phyloP scores from a whole-genome alignment of 2,113 vertebrate species.

The Heterocephalus glaber region DNA sequence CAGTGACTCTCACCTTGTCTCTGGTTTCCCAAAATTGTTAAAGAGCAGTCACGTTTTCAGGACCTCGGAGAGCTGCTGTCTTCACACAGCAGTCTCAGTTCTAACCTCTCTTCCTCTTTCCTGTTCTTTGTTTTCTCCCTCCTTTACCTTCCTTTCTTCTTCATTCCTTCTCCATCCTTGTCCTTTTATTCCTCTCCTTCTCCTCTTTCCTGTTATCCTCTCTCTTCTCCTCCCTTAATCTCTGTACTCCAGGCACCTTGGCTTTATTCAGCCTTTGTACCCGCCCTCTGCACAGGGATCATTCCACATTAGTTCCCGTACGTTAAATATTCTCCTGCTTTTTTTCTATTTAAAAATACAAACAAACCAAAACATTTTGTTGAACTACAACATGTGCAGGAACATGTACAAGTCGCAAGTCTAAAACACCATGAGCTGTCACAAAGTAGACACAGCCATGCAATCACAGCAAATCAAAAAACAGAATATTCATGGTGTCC shows the following conservation, averaged over 20 bases:
- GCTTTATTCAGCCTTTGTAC: background rate
- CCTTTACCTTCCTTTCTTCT: background rate
- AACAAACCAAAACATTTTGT: background rate
- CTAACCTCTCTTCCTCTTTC: background rate
- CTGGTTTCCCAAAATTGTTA: background rate
- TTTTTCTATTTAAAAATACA: background rate
- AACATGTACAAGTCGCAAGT: background rate
- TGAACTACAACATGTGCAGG: background rate
- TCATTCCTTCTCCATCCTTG: background rate
- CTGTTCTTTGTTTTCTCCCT: background rate
- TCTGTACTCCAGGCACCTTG: background rate
- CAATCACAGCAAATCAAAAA: background rate
- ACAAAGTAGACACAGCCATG: background rate
- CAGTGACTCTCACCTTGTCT: background rate
- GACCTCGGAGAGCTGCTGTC: background rate
- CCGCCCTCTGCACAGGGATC: too few relatives aligned
- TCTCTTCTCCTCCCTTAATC: background rate
- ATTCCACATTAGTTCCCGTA: background rate
- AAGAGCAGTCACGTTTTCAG: background rate
- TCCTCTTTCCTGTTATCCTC: too few relatives aligned
- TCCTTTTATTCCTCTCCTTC: too few relatives aligned
- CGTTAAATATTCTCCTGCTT: background rate
- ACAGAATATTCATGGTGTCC: too few relatives aligned
- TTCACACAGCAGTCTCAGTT: rapidly evolving
- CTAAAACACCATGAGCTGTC: background rate